Percentiles rank a stretch among this genome's conserved stretches.
These are phyloP conservation scores for Perithous albicinctus DNA, from an alignment of 2,888 invertebrate species.

Conservation along the genomic window DNA sequence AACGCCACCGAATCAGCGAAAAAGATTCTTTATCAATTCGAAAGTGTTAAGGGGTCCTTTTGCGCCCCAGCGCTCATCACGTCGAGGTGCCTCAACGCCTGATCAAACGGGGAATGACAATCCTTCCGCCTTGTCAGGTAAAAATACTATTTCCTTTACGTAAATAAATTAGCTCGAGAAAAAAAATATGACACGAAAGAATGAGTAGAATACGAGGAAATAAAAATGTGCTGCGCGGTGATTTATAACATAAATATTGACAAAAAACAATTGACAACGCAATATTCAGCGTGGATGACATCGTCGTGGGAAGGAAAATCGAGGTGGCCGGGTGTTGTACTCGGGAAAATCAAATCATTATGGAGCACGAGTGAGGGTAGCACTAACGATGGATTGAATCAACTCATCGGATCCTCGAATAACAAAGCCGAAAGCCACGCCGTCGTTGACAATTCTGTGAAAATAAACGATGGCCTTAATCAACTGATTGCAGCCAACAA, in stretches of 20 bases:
- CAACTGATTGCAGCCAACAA: conserved; percentile 65
- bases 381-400: conserved; percentile 92
- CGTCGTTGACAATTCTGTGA: conserved; percentile 50
- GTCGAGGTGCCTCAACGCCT: conserved; percentile 77
- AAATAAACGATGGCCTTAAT: conserved; percentile 63
- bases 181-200: neutral
- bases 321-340: conserved; percentile 91
- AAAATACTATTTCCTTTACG: conserved; percentile 75
- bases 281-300: conserved; percentile 84
- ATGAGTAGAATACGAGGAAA: neutral
- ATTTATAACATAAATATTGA: conserved; percentile 11
- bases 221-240: conserved; percentile 30
- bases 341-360: conserved; percentile 95
- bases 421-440: conserved; percentile 88
- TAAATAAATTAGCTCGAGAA: neutral
- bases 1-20: conserved; percentile 91
- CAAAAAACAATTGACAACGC: conserved; percentile 53
- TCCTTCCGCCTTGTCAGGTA: conserved; percentile 91
- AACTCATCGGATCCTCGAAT: conserved; percentile 86
- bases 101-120: conserved; percentile 86
- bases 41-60: conserved; percentile 93
- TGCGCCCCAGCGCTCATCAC: conserved; percentile 84
- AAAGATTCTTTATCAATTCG: conserved; percentile 93
- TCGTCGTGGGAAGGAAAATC: conserved; percentile 86
- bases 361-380: conserved; percentile 93